These are phyloP conservation scores for Turnix velox DNA, from an alignment of 2,113 vertebrate species.

Conservation along the genomic window DNA sequence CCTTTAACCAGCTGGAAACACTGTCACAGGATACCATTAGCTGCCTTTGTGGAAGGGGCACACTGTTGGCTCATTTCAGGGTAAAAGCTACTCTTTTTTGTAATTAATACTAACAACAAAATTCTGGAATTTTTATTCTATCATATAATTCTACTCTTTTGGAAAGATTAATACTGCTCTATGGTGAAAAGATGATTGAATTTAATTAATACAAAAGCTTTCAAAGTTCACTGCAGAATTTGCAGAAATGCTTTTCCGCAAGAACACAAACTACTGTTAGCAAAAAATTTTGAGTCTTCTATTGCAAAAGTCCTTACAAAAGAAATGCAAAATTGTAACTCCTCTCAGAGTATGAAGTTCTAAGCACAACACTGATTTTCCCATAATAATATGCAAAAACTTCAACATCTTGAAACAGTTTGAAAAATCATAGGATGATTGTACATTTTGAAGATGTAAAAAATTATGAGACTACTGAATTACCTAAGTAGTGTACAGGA, in stretches of 20 bases:
- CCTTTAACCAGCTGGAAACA: background rate
- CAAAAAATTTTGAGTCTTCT: background rate
- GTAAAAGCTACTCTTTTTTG: background rate
- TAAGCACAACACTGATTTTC: background rate
- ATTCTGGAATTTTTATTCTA: background rate
- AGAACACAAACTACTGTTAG: background rate
- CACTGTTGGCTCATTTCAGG: background rate
- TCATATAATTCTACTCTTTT: background rate
- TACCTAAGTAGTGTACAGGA: background rate
- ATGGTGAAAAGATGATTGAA: background rate
- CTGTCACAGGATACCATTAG: background rate
- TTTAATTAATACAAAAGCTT: background rate
- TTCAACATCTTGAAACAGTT: background rate
- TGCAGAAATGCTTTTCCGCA: background rate
- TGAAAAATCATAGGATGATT: background rate
- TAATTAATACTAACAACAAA: background rate
- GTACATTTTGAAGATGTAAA: background rate
- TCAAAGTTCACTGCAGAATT: background rate
- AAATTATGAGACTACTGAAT: background rate
- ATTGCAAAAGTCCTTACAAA: background rate
- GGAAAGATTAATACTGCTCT: background rate
- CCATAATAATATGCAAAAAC: background rate
- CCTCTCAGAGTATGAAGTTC: background rate
- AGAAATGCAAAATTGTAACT: background rate
- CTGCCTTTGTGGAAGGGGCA: background rate